Evolutionary conservation across 2,113 vertebrate genomes (phyloP), one percentile per base, ranked within the genome.

Genomic region (Pleuronectes platessa): DNA sequence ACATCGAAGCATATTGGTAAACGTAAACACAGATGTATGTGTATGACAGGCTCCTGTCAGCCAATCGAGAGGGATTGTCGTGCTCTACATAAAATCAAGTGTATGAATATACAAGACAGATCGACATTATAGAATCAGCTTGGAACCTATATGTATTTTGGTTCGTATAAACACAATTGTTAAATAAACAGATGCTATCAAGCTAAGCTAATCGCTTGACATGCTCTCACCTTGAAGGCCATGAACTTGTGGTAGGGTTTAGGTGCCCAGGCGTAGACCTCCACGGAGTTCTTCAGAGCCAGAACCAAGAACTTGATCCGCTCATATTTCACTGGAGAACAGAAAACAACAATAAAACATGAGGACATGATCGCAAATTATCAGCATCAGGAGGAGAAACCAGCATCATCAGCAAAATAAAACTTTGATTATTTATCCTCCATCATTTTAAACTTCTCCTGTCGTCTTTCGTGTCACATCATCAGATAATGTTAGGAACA

Each of bases 171-270:
- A 68, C 2, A n/a, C 9, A 21, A 58, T 12, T 23, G 54, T 49
- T 4, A 35, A 49, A 14, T 26, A 15, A 55, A 4, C 54, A 13
- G 10, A 56, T 56, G 54, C n/a, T 9, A 8, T 21, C 5, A 2
- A 26, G 35, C n/a, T 42, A 13, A 17, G 12, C 13, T 3, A 1
- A 15, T 7, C 1, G 2, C 0, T 2, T 3, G 5, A 55, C 14
- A n/a, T 4, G 31, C 14, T 21, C 73, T 94, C 94, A 98, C 97
- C 96, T 99, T 99, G 93, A 99, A 99, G 92, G 98, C 98, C 98
- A 99, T 99, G 89, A 99, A 99, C 88, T 99, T 99, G 91, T 99
- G 98, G 89, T 99, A 99, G 74, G 98, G 98, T 85, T 99, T 99
- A n/a, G 98, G 98, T 9, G 98, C 98, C 98, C 97, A 99, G 17